Evolutionary conservation across 2,888 invertebrate genomes (phyloP).

Genomic region (Phragmatobia fuliginosa): DNA sequence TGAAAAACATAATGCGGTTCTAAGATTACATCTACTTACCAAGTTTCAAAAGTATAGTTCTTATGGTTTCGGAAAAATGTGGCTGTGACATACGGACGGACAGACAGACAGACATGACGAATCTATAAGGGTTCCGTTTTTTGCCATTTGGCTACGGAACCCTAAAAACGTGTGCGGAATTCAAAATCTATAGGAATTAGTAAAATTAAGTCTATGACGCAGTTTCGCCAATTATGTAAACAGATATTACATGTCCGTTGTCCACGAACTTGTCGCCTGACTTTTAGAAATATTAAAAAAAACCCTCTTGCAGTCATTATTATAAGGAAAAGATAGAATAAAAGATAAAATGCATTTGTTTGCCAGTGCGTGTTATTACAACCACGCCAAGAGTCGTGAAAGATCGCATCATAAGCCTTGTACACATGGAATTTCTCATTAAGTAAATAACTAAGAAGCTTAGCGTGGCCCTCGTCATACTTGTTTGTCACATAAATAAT

Average conservation of each 20-base stretch:
- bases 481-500: background rate
- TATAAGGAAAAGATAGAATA: conserved; percentile 48
- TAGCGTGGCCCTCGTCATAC: background rate
- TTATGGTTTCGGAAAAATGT: too few relatives aligned
- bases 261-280: conserved; percentile 18
- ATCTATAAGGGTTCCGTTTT: too few relatives aligned
- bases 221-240: background rate
- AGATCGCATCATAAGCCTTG: conserved; percentile 39
- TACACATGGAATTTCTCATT: conserved; percentile 34
- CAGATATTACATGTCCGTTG: conserved; percentile 1
- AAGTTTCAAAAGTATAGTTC: too few relatives aligned
- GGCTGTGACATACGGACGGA: too few relatives aligned
- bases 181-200: background rate
- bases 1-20: too few relatives aligned
- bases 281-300: conserved; percentile 24
- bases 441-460: conserved; percentile 12
- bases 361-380: conserved; percentile 35
- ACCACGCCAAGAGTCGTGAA: conserved; percentile 35
- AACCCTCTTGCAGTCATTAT: conserved; percentile 38
- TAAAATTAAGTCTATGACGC: background rate
- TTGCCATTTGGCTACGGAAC: too few relatives aligned
- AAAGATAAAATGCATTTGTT: conserved; percentile 41
- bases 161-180: background rate
- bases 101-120: too few relatives aligned
- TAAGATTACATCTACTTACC: too few relatives aligned